Base-by-base conservation (phyloP, 2,888 invertebrate species). In the Ernsta delagoae region DNA sequence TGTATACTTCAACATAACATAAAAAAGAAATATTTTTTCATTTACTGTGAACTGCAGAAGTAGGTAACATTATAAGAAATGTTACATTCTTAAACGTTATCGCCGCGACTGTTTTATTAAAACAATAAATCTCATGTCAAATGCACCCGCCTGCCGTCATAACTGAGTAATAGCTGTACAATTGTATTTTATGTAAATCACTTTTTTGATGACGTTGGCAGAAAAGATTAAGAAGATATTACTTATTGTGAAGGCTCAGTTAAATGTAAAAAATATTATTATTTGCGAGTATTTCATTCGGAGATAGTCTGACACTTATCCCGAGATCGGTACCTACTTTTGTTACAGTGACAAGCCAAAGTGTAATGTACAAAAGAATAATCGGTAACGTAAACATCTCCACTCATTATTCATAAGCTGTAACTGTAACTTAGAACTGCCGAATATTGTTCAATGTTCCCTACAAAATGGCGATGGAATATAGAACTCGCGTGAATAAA, bases 91-190 rank as follows among this genome's bases (percentile, higher is more conserved):
- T 85, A 82, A 86, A 80, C 83, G 81, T 85, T 84, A 86, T 85
- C 79, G 83, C 82, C 79, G 79, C 78, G 81, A 82, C 83, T 81
- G 86, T 92, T 92, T 92, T 92, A 92, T 92, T 92, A 92, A 92
- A 92, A 90, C 90, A 86, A 92, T 93, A 93, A 93, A 93, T 92
- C 88, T 85, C 78, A 77, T 83, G 92, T 92, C 92, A 92, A 90
- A 90, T 87, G 87, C 92, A 93, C 86, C 89, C 88, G 90, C 83
- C 84, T 78, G 79, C 78, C 79, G 79, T 82, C 79, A 81, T 84
- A 85, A 84, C 85, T 83, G 84, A 83, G 86, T 85, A 85, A 83
- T 84, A 85, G 84, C 84, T 85, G 86, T 86, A 87, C 84, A 83
- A 84, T 84, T 84, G 85, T 88, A 82, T 81, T 85, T 87, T 84